Percentiles rank a stretch among this genome's conserved stretches.
Conservation (phyloP, 2,113 vertebrate genomes). For the Vanacampus margaritifer region DNA sequence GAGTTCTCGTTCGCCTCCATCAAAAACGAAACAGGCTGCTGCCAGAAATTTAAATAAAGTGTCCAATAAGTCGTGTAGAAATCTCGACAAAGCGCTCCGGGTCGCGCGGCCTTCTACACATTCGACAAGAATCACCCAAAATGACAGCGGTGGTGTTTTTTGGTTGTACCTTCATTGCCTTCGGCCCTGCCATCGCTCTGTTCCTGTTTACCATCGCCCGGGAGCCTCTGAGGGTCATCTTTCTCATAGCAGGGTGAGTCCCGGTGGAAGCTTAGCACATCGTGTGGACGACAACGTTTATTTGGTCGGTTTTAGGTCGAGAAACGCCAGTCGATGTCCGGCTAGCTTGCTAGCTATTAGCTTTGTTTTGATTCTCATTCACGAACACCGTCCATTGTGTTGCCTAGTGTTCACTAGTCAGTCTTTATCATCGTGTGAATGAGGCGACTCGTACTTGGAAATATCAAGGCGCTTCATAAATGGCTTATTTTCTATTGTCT, state of each 20-base stretch:
- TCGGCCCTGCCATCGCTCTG: constrained; percentile 77
- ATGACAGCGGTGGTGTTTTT: constrained; percentile 81
- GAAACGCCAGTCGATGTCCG: background rate
- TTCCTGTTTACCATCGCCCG: constrained; percentile 79
- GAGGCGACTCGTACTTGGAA: no score
- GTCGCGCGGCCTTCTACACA: background rate
- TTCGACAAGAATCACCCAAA: constrained; percentile 5
- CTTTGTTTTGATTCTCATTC: background rate
- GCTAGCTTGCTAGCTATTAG: background rate
- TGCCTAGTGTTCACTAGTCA: background rate
- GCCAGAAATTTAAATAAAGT: background rate
- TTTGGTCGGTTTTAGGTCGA: background rate
- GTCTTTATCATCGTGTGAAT: no score
- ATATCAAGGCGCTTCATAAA: no score
- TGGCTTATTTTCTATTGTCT: no score
- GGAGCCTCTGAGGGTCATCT: constrained; percentile 77
- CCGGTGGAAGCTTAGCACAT: fast-evolving
- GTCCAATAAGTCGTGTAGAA: background rate
- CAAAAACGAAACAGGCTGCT: background rate
- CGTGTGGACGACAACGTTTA: fast-evolving
- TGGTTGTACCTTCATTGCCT: constrained; percentile 81
- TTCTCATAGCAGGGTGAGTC: constrained; percentile 79
- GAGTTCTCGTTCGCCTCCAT: background rate
- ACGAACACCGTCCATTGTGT: background rate
- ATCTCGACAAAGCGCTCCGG: background rate